Conservation (phyloP, 2,888 invertebrate species). For the Timema cristinae region DNA sequence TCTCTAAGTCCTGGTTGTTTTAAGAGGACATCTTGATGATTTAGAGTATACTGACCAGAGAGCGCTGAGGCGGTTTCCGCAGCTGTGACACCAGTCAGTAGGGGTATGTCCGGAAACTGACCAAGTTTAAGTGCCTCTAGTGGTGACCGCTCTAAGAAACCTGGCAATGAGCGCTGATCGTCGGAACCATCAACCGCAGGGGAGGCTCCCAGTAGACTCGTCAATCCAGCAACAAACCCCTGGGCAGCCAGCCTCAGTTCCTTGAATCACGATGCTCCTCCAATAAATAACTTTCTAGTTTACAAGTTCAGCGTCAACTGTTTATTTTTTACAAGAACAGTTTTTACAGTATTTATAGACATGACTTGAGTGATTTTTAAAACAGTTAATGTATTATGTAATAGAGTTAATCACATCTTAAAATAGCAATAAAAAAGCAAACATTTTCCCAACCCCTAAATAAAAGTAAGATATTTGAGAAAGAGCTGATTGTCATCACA, state of each 20-base stretch:
- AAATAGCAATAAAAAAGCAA: too few relatives aligned
- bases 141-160: conserved; percentile 60
- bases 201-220: conserved; percentile 52
- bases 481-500: neutral
- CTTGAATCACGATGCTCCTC: conserved; percentile 8
- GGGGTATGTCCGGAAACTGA: conserved; percentile 55
- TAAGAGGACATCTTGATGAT: too few relatives aligned
- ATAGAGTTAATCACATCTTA: too few relatives aligned
- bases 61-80: conserved; percentile 66
- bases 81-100: conserved; percentile 68
- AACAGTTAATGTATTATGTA: too few relatives aligned
- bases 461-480: conserved; percentile 8
- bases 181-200: conserved; percentile 65
- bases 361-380: too few relatives aligned
- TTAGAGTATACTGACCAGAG: conserved; percentile 46
- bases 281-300: too few relatives aligned
- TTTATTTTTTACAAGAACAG: too few relatives aligned
- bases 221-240: conserved; percentile 56
- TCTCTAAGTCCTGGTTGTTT: too few relatives aligned
- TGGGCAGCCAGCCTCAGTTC: conserved; percentile 50
- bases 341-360: too few relatives aligned
- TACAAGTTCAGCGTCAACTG: too few relatives aligned
- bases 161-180: conserved; percentile 63
- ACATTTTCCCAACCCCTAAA: neutral
- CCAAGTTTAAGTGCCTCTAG: conserved; percentile 55